Base-by-base conservation (phyloP, 2,888 invertebrate genomes). In the Leistus spinibarbis region DNA sequence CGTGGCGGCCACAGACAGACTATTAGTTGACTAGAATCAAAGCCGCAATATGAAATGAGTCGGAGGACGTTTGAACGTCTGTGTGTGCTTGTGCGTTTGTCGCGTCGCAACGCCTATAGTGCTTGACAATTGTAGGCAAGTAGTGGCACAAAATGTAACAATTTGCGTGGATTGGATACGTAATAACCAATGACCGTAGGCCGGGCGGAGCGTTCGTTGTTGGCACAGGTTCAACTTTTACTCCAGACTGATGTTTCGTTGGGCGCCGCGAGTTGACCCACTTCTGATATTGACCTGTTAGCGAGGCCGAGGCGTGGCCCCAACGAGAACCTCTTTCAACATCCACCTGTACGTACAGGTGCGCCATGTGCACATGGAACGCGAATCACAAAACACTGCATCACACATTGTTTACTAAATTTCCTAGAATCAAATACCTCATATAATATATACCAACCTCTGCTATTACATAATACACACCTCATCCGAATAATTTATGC, bases 241-340 rank as follows among this genome's bases (percentile, higher is more conserved):
- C 66, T 81, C 80, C 80, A 81, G 80, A 81, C 81, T 81, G 81
- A 80, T 82, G 80, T 82, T 81, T 81, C 82, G 83, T 82, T 82
- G 83, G 82, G 78, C 79, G 79, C 78, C 78, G 79, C 78, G 77
- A 77, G 77, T 78, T 82, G 83, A 83, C 83, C 83, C 79, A 82
- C 82, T 78, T 82, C 82, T 80, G 81, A 81, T 83, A 83, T 83
- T 83, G 83, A 83, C 83, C 82, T 82, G 83, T 82, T 81, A 81
- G 81, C 80, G 78, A 73, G 68, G 54, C 76, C 80, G 79, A 82
- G 83, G 83, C 82, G 83, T 82, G 79, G 83, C 82, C 78, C 80
- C 65, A 68, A 76, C 69, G 66, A 77, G 76, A 74, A 77, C 76
- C 76, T 64, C 22, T 22, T 27, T 53, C 27, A 13, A 7, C 54